Evolutionary conservation across 2,797 vertebrate genomes (phyloP).

Genomic region (Neopelma chrysocephalum): DNA sequence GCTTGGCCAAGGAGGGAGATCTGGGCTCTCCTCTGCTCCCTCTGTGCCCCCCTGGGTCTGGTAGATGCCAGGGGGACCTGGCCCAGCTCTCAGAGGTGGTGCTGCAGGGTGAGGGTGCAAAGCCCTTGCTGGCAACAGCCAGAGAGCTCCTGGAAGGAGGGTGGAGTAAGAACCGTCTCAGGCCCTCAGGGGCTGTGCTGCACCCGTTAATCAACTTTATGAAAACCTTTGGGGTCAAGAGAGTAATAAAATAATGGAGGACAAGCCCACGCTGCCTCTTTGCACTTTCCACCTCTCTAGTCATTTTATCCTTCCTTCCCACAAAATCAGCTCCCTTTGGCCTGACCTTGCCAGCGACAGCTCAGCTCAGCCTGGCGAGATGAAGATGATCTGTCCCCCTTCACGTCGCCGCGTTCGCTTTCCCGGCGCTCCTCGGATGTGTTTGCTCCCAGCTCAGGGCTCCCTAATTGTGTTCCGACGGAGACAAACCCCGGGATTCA

Average conservation of each 20-base stretch:
- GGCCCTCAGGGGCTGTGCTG: accelerated
- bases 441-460: background rate
- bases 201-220: background rate
- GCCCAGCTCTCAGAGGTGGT: background rate
- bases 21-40: background rate
- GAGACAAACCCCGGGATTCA: background rate
- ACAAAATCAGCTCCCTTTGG: background rate
- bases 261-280: background rate
- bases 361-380: background rate
- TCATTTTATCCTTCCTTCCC: background rate
- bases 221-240: background rate
- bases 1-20: background rate
- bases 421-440: background rate
- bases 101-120: accelerated
- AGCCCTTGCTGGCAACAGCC: background rate
- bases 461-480: background rate
- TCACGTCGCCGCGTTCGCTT: background rate
- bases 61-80: accelerated
- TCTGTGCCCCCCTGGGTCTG: background rate
- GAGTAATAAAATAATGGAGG: background rate
- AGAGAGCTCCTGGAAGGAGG: background rate
- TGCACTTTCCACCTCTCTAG: background rate
- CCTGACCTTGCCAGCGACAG: conserved; percentile 32
- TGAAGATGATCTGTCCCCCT: conserved; percentile 8
- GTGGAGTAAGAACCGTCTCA: background rate